Base-by-base conservation (phyloP, 2,113 vertebrate species). In the Castor canadensis region DNA sequence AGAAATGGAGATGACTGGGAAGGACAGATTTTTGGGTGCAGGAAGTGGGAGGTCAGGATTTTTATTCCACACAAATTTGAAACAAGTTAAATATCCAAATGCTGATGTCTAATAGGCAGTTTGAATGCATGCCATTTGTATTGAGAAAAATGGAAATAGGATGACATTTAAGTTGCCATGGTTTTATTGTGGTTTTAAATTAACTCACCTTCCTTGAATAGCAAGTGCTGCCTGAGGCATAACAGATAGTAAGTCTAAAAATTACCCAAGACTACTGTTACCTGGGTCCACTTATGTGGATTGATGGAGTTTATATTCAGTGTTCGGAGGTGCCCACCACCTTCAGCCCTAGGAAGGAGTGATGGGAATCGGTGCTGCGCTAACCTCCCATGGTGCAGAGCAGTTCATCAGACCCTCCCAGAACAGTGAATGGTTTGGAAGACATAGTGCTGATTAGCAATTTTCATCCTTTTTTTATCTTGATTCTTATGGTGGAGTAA, bases 161-260 rank as follows among this genome's bases (percentile, higher is more conserved):
- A 28, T 69, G 45, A 47, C 81, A 47, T 72, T 43, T 89, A 82
- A 91, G 45, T 66, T 45, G 73, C 58, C 72, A 8, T 75, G 89
- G 80, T 56, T 84, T 80, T 66, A 58, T 30, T 66, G 35, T 82
- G 73, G n/a, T 82, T 94, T 94, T 77, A 89, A 83, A 71, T 83
- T 93, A 82, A 81, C 54, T 93, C 10, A 13, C 58, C 83, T 76
- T 93, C 66, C 47, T 30, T 19, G 17, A 81, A 52, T 81, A 91
- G 54, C 47, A 83, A 56, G 24, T 66, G 87, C n/a, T 71, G 10
- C 58, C 56, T 11, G 58, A 86, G 67, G 73, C 83, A 3, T 38
- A 26, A 35, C 56, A 54, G 26, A 35, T 4, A 85, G 11, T 58
- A 24, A 72, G 45, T 67, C 76, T 72, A 32, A 52, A 84, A 81